Evolutionary conservation across 2,888 invertebrate genomes (phyloP), one percentile per base, ranked within the genome.

Genomic region (Fissipunctia ypsillon): DNA sequence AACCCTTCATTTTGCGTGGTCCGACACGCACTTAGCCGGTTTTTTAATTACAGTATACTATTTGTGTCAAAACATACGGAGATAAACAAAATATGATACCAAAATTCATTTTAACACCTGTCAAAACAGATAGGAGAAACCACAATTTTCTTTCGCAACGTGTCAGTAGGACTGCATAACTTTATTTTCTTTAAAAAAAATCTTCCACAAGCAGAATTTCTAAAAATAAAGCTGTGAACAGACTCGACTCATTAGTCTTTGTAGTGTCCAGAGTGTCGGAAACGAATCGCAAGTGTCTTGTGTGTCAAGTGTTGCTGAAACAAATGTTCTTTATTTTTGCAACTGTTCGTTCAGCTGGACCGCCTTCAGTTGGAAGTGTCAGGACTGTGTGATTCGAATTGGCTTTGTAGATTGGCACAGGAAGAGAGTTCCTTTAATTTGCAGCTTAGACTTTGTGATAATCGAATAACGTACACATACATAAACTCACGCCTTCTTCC

Each of bases 231-330:
- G 56, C 61, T 60, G 54, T 38, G 52, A 43, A 64, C 60, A 59
- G 45, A 50, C 69, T 52, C 43, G 14, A 78, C 67, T 81, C 75
- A 73, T 82, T 82, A 82, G 79, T 79, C 64, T 82, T 76, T 82
- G 83, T 54, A 45, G 41, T 72, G 73, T 38, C 43, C 35, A 28
- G n/a, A 71, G 52, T 52, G 64, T 56, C 43, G 52, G 43, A 80
- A 69, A 77, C 67, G 56, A 68, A 75, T 35, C 38, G 12, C 7
- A 25, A 64, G 31, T 19, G 52, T 50, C 65, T 65, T 61, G 63
- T 73, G 67, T 73, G 66, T 77, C 77, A 50, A 76, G 61, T 76
- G 48, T 38, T 52, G 25, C n/a, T 38, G 48, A 61, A 65, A 63
- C 31, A 61, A 76, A 61, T 66, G 4, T 43, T 22, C 50, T 57